Conservation (phyloP, 1,140 invertebrate genomes). For the Nomia melanderi region DNA sequence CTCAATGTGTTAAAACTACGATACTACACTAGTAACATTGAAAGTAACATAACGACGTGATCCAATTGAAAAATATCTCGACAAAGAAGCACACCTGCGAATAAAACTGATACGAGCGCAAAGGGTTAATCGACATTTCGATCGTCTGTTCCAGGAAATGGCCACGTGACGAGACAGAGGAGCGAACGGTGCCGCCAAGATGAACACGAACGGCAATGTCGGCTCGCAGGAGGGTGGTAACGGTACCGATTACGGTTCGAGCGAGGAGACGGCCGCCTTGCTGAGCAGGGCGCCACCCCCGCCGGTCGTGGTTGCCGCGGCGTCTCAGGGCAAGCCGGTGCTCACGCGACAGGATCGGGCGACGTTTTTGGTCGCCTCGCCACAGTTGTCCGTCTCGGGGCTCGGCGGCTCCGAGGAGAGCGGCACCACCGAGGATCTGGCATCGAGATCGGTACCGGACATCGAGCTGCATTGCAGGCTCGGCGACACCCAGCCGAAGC, state of each 20-base stretch:
- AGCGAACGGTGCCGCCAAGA: slow-evolving; percentile 53
- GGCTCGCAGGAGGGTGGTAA: slow-evolving; percentile 76
- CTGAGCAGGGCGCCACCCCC: slow-evolving; percentile 83
- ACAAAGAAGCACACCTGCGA: too few species aligned
- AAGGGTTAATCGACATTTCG: not conserved
- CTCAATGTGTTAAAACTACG: too few species aligned
- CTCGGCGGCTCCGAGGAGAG: slow-evolving; percentile 90
- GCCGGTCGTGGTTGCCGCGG: slow-evolving; percentile 80
- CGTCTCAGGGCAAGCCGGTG: slow-evolving; percentile 85
- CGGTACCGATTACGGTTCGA: slow-evolving; percentile 81
- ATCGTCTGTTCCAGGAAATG: slow-evolving; percentile 49
- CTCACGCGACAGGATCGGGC: slow-evolving; percentile 92
- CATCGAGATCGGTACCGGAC: slow-evolving; percentile 92
- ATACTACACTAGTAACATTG: too few species aligned
- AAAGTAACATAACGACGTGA: too few species aligned
- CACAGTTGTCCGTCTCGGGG: slow-evolving; percentile 87
- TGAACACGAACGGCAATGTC: slow-evolving; percentile 77
- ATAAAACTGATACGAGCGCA: too few species aligned
- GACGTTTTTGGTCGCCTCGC: slow-evolving; percentile 86
- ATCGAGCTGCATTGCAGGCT: slow-evolving; percentile 91
- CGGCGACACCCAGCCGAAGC: slow-evolving; percentile 69
- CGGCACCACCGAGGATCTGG: slow-evolving; percentile 84
- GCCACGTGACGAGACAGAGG: slow-evolving; percentile 47
- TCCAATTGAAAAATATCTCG: too few species aligned
- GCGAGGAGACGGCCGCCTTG: slow-evolving; percentile 90